Evolutionary conservation across 1,140 invertebrate species (phyloP), one percentile per base, ranked within the genome.

Genomic region (Radopholus similis): DNA sequence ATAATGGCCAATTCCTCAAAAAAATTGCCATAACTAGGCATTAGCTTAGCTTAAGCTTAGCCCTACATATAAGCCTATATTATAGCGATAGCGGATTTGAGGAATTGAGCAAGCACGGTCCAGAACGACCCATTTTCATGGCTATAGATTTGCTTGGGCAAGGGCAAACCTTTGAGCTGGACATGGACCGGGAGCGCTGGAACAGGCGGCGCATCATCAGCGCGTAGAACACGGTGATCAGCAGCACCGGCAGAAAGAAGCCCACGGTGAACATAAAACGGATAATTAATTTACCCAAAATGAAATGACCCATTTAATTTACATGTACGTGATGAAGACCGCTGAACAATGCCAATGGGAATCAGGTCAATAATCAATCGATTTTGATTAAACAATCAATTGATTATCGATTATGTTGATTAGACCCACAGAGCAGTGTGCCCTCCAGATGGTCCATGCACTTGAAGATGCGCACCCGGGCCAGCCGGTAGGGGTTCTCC

Each of bases 391-490:
- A n/a, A n/a, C 44, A 47, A 51, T 8, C 18, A 26, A 21, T 11
- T 5, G n/a, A 4, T 8, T n/a, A 42, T n/a, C 13, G 13, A 42
- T n/a, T n/a, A n/a, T n/a, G n/a, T n/a, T 13, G 30, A 28, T 9
- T 38, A n/a, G 6, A 26, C 30, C 40, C n/a, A 53, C 73, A 62
- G 28, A 62, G 49, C 42, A 62, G 18, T 15, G 18, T 49, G 18
- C 59, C 59, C 15, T 80, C 77, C 57, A 81, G 49, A 69, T 81
- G 74, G 54, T 82, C 78, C 51, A 82, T 68, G 56, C 78, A 81
- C 57, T 82, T 81, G 70, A 67, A 81, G 40, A 81, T 75, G 54
- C 78, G 70, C 38, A 80, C 73, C 44, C 73, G 42, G 2, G 77
- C 78, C n/a, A 80, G 62, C n/a, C 68, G 69, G 57, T 82, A 71